Conservation (phyloP, 2,797 vertebrate genomes). For the Lepilemur septentrionalis region DNA sequence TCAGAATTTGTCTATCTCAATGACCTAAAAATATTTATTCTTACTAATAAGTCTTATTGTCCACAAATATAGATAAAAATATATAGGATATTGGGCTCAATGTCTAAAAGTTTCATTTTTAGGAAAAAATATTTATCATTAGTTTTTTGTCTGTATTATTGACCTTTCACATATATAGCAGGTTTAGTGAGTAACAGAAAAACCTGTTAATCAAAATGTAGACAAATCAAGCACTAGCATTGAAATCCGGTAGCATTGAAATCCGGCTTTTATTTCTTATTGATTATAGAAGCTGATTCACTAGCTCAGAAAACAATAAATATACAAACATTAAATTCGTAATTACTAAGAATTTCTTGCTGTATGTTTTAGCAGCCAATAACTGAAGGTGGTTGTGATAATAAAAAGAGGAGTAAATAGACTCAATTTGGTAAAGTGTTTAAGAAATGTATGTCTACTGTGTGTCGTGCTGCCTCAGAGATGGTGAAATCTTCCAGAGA, state of each 20-base stretch:
- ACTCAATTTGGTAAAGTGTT: not conserved
- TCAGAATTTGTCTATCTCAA: not conserved
- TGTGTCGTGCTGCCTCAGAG: not conserved
- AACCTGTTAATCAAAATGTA: not conserved
- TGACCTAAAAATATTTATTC: not conserved
- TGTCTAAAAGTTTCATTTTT: not conserved
- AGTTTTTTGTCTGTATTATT: not conserved
- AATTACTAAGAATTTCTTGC: not conserved
- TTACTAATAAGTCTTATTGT: not conserved
- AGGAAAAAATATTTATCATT: not conserved
- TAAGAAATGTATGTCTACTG: not conserved
- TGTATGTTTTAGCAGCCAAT: not conserved
- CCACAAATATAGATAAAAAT: not conserved
- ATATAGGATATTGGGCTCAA: not conserved
- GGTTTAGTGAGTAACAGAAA: not conserved
- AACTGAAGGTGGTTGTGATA: not conserved
- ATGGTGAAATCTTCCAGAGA: constrained; percentile 10
- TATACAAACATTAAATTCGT: not conserved
- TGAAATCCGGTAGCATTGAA: not conserved
- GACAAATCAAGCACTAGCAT: not conserved
- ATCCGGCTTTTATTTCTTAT: not conserved
- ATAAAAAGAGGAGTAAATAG: not conserved
- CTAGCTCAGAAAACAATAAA: not conserved
- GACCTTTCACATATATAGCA: not conserved
- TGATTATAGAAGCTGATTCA: not conserved